phyloP scores from a whole-genome alignment of 1,140 invertebrate species.

The Drosophila orosa region DNA sequence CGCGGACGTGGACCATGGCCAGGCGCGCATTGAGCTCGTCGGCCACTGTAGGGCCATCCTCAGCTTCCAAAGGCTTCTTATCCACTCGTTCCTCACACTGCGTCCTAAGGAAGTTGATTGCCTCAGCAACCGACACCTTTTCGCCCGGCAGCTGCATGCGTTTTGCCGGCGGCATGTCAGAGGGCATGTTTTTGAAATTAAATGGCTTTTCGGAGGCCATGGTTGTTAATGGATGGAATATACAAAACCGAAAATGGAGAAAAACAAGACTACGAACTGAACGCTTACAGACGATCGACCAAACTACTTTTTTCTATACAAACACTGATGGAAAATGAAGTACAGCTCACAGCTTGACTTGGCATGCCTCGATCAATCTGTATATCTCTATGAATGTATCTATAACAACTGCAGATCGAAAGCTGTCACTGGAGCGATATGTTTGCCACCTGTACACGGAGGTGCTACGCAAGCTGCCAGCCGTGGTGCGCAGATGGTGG shows the following conservation, averaged over 20 bases:
- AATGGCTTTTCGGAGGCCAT: constrained; percentile 56
- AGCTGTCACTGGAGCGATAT: constrained; percentile 86
- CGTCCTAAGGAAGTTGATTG: constrained; percentile 43
- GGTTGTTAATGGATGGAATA: constrained; percentile 8
- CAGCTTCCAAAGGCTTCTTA: neutral
- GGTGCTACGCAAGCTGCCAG: constrained; percentile 89
- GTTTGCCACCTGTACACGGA: constrained; percentile 89
- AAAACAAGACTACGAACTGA: constrained; percentile 15
- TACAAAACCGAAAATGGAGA: constrained; percentile 7
- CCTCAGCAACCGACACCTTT: constrained; percentile 40
- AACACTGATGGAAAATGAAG: constrained; percentile 14
- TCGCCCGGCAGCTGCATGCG: constrained; percentile 42
- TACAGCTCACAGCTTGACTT: constrained; percentile 12
- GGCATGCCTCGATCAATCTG: constrained; percentile 8
- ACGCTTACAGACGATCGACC: constrained; percentile 9
- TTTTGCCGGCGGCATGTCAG: constrained; percentile 32
- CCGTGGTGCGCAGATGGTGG: constrained; percentile 93
- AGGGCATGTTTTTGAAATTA: constrained; percentile 49
- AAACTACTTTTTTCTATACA: neutral
- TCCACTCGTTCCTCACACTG: constrained; percentile 6
- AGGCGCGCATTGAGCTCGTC: constrained; percentile 70
- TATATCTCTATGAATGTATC: neutral
- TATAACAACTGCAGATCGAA: constrained; percentile 50
- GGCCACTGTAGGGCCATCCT: constrained; percentile 56
- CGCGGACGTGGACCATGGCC: constrained; percentile 62